phyloP scores from a whole-genome alignment of 2,113 vertebrate genomes.

The Coracopsis vasa region DNA sequence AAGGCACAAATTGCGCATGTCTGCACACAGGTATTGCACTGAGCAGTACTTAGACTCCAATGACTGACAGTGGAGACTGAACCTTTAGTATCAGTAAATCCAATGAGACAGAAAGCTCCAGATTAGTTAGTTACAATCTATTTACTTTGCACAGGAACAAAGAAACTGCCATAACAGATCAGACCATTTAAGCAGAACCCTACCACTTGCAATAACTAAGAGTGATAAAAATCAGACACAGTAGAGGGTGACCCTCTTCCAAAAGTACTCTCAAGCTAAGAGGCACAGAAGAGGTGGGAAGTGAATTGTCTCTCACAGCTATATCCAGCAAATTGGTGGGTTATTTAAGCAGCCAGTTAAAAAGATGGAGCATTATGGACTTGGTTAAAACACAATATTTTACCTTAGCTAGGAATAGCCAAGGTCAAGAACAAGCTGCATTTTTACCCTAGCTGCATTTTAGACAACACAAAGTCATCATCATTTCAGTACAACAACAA shows the following conservation, averaged over 20 bases:
- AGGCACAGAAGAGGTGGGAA: background rate
- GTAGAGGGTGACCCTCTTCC: background rate
- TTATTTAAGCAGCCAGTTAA: background rate
- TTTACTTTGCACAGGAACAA: constrained; percentile 65
- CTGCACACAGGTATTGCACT: background rate
- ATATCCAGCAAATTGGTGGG: background rate
- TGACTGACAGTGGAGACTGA: background rate
- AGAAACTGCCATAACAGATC: constrained; percentile 61
- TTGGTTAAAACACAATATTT: background rate
- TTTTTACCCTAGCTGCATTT: background rate
- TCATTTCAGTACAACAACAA: background rate
- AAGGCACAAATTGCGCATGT: background rate
- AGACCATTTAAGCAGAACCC: constrained; percentile 49
- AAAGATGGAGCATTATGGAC: background rate
- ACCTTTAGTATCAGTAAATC: constrained; percentile 38
- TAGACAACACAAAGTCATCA: background rate
- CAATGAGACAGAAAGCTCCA: constrained; percentile 53
- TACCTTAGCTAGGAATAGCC: background rate
- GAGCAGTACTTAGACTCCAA: background rate
- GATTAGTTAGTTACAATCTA: constrained; percentile 64
- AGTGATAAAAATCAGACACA: constrained; percentile 48
- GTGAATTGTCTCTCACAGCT: background rate
- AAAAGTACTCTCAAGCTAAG: background rate
- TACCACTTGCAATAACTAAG: constrained; percentile 49
- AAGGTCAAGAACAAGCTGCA: background rate